These are phyloP conservation scores for Grallaria varia DNA, from an alignment of 2,113 vertebrate genomes.

Conservation along the genomic window DNA sequence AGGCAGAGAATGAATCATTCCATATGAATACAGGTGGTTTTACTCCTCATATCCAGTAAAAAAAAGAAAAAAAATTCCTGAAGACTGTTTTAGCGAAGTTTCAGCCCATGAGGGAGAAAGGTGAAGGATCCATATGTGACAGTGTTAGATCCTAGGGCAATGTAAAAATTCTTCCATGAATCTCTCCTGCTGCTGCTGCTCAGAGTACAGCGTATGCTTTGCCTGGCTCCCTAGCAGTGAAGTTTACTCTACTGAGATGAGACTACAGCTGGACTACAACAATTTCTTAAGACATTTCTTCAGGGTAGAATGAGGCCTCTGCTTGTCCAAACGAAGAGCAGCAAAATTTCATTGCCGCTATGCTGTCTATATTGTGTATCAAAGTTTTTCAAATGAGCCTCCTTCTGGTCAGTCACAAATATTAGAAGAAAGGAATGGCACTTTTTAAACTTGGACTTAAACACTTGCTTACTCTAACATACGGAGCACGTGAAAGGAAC, in stretches of 20 bases:
- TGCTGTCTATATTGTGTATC: not conserved
- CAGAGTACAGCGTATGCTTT: not conserved
- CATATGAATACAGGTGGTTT: not conserved
- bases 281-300: not conserved
- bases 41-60: not conserved
- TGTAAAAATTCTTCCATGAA: not conserved
- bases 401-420: not conserved
- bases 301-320: not conserved
- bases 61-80: not conserved
- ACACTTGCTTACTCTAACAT: not conserved
- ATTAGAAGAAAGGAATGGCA: not conserved
- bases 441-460: not conserved
- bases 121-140: not conserved
- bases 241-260: not conserved
- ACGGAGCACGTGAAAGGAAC: not conserved
- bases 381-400: not conserved
- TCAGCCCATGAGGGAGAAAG: not conserved
- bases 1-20: not conserved
- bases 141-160: not conserved
- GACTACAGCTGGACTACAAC: not conserved
- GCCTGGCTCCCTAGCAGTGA: accelerated
- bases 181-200: not conserved
- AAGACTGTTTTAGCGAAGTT: not conserved
- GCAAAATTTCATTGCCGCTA: not conserved
- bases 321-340: not conserved